These are phyloP conservation scores for Tadarida brasiliensis DNA, from an alignment of 2,797 vertebrate species.

Conservation along the genomic window DNA sequence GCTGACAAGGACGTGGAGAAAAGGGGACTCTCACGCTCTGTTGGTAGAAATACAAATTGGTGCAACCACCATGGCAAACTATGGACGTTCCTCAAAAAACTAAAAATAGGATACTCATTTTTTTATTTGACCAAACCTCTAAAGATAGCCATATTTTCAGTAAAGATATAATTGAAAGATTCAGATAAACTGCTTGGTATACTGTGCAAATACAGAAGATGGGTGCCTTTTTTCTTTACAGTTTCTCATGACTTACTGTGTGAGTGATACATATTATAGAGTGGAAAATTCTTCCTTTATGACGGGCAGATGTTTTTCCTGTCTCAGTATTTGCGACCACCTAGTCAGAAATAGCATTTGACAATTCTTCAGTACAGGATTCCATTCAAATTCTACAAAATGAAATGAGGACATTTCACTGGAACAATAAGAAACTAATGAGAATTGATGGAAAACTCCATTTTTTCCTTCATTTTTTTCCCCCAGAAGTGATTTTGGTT, in stretches of 20 bases:
- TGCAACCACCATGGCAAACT: neutral
- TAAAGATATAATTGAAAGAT: neutral
- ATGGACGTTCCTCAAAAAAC: neutral
- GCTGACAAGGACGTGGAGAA: neutral
- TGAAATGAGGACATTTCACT: slow-evolving; percentile 37
- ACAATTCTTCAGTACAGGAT: neutral
- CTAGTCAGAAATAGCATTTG: neutral
- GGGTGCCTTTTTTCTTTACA: neutral
- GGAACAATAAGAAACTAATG: slow-evolving; percentile 15
- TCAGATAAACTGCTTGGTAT: neutral
- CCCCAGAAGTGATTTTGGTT: neutral
- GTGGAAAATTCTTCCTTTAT: neutral
- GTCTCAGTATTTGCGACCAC: neutral
- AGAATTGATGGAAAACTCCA: neutral
- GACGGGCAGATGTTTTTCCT: neutral
- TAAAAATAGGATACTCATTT: neutral
- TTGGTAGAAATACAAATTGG: neutral
- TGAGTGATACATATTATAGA: neutral
- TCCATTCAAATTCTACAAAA: slow-evolving; percentile 35
- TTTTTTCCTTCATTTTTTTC: neutral
- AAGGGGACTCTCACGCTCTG: neutral
- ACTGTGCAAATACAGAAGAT: neutral
- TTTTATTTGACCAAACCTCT: neutral
- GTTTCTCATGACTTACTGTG: neutral
- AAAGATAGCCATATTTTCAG: neutral